Evolutionary conservation across 2,113 vertebrate genomes (phyloP).

Genomic region (Scomber japonicus): DNA sequence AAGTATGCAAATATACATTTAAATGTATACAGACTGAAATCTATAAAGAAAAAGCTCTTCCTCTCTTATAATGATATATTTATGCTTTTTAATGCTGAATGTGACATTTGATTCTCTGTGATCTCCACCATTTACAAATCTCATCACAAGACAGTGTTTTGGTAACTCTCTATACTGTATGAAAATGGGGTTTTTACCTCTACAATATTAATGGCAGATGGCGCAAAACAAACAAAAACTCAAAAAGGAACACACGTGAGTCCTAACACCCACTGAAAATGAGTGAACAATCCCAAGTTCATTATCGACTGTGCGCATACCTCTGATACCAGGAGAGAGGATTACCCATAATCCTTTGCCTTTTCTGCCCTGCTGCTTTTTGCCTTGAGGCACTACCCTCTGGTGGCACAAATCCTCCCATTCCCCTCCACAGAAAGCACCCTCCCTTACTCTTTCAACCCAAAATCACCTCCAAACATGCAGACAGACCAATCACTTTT

Average conservation of each 20-base stretch:
- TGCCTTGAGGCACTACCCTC: slow-evolving; percentile 60
- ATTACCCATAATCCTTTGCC: slow-evolving; percentile 75
- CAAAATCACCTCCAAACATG: slow-evolving; percentile 57
- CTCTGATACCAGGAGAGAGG: slow-evolving; percentile 53
- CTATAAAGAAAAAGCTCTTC: too few relatives aligned
- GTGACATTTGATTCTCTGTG: too few relatives aligned
- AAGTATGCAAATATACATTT: background rate
- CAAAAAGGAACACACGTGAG: slow-evolving; percentile 9
- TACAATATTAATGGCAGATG: background rate
- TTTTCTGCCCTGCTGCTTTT: slow-evolving; percentile 66
- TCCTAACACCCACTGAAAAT: slow-evolving; percentile 20
- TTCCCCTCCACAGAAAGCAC: slow-evolving; percentile 12
- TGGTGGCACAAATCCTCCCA: slow-evolving; percentile 52
- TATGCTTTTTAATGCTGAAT: too few relatives aligned
- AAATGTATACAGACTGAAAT: background rate
- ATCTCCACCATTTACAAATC: too few relatives aligned
- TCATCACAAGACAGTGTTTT: background rate
- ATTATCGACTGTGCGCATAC: slow-evolving; percentile 55
- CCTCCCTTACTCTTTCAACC: slow-evolving; percentile 47
- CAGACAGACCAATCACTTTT: slow-evolving; percentile 21
- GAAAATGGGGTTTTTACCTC: background rate
- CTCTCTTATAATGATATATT: too few relatives aligned
- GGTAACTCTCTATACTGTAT: background rate
- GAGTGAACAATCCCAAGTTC: slow-evolving; percentile 60
- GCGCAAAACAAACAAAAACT: slow-evolving; percentile 26